A percentile compares a stretch with the other conserved stretches of the same genome.
These are phyloP conservation scores for Suricata suricatta DNA, from an alignment of 2,113 vertebrate genomes.

Conservation along the genomic window DNA sequence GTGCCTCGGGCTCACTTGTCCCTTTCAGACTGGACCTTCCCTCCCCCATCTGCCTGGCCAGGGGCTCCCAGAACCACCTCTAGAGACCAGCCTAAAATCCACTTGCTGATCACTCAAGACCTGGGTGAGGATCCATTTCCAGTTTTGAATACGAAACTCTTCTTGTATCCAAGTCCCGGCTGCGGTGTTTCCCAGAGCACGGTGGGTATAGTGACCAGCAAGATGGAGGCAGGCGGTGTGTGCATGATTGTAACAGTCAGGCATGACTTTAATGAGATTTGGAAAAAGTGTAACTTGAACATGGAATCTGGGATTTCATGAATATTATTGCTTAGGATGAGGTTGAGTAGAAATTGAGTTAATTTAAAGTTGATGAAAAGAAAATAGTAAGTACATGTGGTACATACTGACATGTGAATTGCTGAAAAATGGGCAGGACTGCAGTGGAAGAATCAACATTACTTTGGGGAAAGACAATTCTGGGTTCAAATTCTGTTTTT, in stretches of 20 bases:
- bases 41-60: neutral
- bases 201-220: neutral
- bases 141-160: neutral
- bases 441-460: neutral
- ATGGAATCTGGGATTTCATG: neutral
- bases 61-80: neutral
- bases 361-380: neutral
- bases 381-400: neutral
- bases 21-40: neutral
- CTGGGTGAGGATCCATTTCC: neutral
- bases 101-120: neutral
- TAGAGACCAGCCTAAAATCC: neutral
- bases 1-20: neutral
- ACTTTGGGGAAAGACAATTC: neutral
- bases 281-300: neutral
- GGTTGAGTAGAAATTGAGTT: neutral
- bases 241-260: neutral
- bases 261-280: neutral
- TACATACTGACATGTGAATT: accelerated
- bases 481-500: neutral
- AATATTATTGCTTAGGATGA: neutral
- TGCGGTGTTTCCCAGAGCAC: too few species aligned
- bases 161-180: neutral
- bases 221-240: neutral
- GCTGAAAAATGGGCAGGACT: neutral